A percentile compares a stretch with the other conserved stretches of the same genome.
Evolutionary conservation across 2,113 vertebrate species (phyloP).

Genomic region (Mus pahari): DNA sequence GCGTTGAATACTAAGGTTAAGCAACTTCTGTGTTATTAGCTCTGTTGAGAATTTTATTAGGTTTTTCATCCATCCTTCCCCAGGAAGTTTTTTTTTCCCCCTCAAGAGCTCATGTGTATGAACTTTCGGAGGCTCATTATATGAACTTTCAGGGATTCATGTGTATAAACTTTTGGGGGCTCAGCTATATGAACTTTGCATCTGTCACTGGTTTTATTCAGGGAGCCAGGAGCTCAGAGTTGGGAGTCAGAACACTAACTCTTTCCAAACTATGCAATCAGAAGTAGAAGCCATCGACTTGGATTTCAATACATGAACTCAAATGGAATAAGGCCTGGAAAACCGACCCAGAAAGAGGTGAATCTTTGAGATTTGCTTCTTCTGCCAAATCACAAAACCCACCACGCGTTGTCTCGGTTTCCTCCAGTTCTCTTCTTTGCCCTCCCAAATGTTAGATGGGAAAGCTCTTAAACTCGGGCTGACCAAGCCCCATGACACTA

Average conservation of each 20-base stretch:
- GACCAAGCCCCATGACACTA: not conserved
- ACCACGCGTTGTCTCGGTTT: not conserved
- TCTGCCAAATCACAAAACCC: not conserved
- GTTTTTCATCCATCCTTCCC: not conserved
- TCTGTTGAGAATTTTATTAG: not conserved
- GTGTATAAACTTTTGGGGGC: no score
- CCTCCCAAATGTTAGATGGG: not conserved
- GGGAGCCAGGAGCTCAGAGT: not conserved
- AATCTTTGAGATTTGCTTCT: not conserved
- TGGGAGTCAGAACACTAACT: not conserved
- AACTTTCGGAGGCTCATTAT: not conserved
- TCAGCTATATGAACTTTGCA: not conserved
- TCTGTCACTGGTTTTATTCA: not conserved
- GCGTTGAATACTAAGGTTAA: not conserved
- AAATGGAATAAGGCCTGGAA: not conserved
- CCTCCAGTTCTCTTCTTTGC: not conserved
- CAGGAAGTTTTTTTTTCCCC: not conserved
- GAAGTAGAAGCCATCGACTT: not conserved
- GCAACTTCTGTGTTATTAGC: not conserved
- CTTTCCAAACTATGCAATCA: not conserved
- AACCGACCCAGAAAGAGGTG: not conserved
- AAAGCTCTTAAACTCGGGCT: not conserved
- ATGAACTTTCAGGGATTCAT: not conserved
- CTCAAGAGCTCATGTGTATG: accelerated
- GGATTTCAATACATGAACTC: not conserved